These are phyloP conservation scores for Rhynchotus rufescens DNA, from an alignment of 2,797 vertebrate species.

Conservation along the genomic window DNA sequence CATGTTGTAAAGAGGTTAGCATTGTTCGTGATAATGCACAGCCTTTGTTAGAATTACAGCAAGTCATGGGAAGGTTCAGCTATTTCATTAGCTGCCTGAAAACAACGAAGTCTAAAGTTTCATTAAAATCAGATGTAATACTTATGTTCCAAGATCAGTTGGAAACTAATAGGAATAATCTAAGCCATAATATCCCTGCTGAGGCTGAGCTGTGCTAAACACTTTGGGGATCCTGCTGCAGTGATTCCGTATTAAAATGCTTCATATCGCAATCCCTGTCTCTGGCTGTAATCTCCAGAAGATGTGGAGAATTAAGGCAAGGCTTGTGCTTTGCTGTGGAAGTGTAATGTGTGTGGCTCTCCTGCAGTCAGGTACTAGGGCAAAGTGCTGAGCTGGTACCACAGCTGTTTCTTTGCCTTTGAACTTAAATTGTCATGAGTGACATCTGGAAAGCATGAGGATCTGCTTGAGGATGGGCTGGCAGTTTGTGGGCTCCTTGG, in stretches of 20 bases:
- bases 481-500: background rate
- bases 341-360: background rate
- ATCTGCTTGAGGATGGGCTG: background rate
- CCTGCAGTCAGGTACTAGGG: background rate
- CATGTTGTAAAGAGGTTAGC: conserved; percentile 65
- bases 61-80: conserved; percentile 80
- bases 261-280: background rate
- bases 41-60: conserved; percentile 74
- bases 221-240: conserved; percentile 43
- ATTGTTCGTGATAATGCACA: conserved; percentile 72
- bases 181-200: conserved; percentile 72
- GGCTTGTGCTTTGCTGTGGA: background rate
- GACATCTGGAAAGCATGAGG: background rate
- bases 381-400: background rate
- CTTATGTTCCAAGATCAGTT: conserved; percentile 79
- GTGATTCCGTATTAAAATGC: conserved; percentile 7
- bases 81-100: conserved; percentile 80
- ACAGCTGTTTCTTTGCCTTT: background rate
- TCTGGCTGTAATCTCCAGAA: background rate
- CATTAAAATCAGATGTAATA: conserved; percentile 86
- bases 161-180: conserved; percentile 81
- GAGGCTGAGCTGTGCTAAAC: conserved; percentile 69
- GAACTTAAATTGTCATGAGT: background rate
- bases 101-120: conserved; percentile 80
- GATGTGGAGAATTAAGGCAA: background rate